Conservation (phyloP, 2,888 invertebrate species). For the Adineta ricciae region DNA sequence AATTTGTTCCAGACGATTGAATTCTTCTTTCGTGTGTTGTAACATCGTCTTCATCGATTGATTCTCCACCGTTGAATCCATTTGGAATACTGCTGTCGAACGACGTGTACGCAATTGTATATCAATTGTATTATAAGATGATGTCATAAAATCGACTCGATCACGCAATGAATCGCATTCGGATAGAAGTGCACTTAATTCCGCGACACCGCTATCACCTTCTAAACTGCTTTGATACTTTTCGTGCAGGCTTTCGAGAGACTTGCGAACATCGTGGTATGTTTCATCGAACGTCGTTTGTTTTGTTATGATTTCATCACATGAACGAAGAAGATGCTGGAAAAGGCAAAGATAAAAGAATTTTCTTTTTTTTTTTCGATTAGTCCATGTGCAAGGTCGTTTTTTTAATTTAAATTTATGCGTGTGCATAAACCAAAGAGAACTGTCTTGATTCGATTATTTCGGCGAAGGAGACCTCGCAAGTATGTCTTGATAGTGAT, state of each 20-base stretch:
- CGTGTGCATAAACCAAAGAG: no score
- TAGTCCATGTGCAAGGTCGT: no score
- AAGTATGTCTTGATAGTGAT: no score
- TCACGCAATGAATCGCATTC: conserved; percentile 14
- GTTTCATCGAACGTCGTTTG: conserved; percentile 21
- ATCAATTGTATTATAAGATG: conserved; percentile 20
- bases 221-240: background rate
- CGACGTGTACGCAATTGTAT: background rate
- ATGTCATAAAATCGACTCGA: conserved; percentile 3
- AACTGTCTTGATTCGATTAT: no score
- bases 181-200: conserved; percentile 19
- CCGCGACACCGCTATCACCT: background rate
- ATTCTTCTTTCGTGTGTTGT: conserved; percentile 19
- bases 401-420: no score
- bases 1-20: background rate
- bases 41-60: conserved; percentile 3
- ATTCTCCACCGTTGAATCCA: background rate
- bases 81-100: background rate
- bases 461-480: no score
- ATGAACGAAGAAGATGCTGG: background rate
- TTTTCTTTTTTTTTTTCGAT: no score
- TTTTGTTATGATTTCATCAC: background rate
- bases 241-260: conserved; percentile 5
- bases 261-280: conserved; percentile 11
- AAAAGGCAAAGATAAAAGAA: background rate